Percentiles rank a stretch among this genome's conserved stretches.
These are phyloP conservation scores for Neodiprion pinetum DNA, from an alignment of 1,140 invertebrate genomes.

Conservation along the genomic window DNA sequence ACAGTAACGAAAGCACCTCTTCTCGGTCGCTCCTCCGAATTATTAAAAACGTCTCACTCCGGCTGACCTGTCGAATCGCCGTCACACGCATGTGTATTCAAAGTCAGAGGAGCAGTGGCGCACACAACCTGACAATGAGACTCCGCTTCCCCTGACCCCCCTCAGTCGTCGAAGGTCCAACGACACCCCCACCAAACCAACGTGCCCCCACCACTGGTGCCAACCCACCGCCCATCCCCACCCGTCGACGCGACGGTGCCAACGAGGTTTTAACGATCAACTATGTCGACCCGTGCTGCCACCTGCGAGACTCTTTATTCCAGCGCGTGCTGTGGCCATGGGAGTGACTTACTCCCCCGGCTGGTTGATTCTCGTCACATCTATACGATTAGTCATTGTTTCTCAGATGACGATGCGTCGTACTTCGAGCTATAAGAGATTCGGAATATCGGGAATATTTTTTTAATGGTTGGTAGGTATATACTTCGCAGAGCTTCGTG, in stretches of 20 bases:
- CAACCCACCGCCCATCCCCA: constrained; percentile 1
- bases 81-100: constrained; percentile 35
- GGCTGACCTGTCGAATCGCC: constrained; percentile 32
- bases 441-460: too few relatives aligned
- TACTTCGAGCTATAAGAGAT: too few relatives aligned
- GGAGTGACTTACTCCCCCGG: too few relatives aligned
- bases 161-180: constrained; percentile 21
- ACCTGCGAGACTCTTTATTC: constrained; percentile 41
- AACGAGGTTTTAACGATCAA: constrained; percentile 27
- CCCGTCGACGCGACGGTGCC: constrained; percentile 23
- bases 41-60: constrained; percentile 42
- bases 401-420: too few relatives aligned
- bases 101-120: constrained; percentile 37
- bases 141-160: constrained; percentile 19
- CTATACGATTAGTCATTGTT: too few relatives aligned
- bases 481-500: too few relatives aligned
- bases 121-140: background rate
- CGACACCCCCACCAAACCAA: constrained; percentile 17
- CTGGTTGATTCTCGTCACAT: too few relatives aligned
- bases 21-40: constrained; percentile 37
- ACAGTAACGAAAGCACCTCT: constrained; percentile 32
- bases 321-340: constrained; percentile 16
- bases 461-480: too few relatives aligned
- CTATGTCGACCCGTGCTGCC: constrained; percentile 53
- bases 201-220: constrained; percentile 26